Conservation (phyloP, 2,888 invertebrate genomes). For the Tetrapedia diversipes region DNA sequence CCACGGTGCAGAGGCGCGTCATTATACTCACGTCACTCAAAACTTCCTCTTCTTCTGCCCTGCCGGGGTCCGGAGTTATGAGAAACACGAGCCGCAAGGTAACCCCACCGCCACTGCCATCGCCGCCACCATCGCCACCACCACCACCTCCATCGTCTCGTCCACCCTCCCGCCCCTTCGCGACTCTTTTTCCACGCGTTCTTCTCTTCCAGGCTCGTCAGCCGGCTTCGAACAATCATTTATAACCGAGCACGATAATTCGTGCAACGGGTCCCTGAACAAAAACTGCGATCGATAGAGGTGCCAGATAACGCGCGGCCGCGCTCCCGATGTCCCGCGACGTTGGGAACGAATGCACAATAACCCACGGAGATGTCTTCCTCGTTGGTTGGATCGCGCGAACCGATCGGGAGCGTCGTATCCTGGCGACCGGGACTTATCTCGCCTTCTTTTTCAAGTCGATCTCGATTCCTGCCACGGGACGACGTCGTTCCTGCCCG, state of each 20-base stretch:
- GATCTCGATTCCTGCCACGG: conserved; percentile 58
- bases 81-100: conserved; percentile 75
- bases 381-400: conserved; percentile 4
- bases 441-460: conserved; percentile 63
- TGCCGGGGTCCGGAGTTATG: conserved; percentile 72
- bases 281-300: conserved; percentile 69
- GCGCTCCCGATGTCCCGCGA: conserved; percentile 59
- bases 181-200: conserved; percentile 26
- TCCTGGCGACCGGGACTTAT: conserved; percentile 57
- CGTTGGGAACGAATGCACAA: conserved; percentile 52
- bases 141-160: conserved; percentile 2
- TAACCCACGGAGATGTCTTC: conserved; percentile 33
- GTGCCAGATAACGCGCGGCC: conserved; percentile 58
- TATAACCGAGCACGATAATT: conserved; percentile 72
- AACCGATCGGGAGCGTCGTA: conserved; percentile 5
- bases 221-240: conserved; percentile 70
- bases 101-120: conserved; percentile 64
- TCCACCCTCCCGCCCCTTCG: neutral
- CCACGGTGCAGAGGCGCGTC: conserved; percentile 74
- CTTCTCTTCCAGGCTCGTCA: conserved; percentile 27
- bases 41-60: conserved; percentile 67
- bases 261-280: conserved; percentile 66
- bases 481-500: neutral
- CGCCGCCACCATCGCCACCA: conserved; percentile 53
- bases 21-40: conserved; percentile 81